Conservation (phyloP, 1,140 invertebrate species). For the Macrocentrus cingulum region DNA sequence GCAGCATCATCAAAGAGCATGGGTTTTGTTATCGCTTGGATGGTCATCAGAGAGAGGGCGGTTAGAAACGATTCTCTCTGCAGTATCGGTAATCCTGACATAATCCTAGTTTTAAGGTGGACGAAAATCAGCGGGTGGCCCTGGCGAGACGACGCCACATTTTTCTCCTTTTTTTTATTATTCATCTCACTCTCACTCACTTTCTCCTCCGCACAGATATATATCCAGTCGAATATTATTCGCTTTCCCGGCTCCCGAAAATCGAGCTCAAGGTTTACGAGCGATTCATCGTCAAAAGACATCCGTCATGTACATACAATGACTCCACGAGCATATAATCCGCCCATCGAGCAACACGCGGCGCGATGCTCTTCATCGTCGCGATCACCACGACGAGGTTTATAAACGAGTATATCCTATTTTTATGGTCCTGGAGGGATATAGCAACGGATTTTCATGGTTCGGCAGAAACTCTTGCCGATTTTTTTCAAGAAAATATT, state of each 20-base stretch:
- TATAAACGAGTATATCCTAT: not conserved
- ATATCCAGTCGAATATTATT: too few species aligned
- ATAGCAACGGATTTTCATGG: too few species aligned
- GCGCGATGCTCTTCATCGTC: not conserved
- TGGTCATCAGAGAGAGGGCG: not conserved
- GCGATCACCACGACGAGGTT: not conserved
- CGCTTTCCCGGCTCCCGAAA: conserved; percentile 34
- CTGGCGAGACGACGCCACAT: conserved; percentile 2
- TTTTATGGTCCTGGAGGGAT: not conserved
- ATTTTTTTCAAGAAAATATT: too few species aligned
- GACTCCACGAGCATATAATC: conserved; percentile 36
- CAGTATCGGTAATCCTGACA: conserved; percentile 34
- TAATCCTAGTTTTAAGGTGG: conserved; percentile 38
- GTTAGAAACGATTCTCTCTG: conserved; percentile 6
- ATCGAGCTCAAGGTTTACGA: conserved; percentile 39
- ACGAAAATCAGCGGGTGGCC: conserved; percentile 36
- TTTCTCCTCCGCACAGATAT: conserved; percentile 11
- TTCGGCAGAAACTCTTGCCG: too few species aligned
- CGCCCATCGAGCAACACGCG: conserved; percentile 30
- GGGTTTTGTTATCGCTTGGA: too few species aligned
- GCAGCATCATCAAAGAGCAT: not conserved
- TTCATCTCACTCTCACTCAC: conserved; percentile 9
- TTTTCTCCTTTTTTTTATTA: conserved; percentile 1
- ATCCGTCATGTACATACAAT: conserved; percentile 43
- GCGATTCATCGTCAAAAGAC: conserved; percentile 44